Evolutionary conservation across 2,888 invertebrate species (phyloP).

Genomic region (Metallyticus violacea): DNA sequence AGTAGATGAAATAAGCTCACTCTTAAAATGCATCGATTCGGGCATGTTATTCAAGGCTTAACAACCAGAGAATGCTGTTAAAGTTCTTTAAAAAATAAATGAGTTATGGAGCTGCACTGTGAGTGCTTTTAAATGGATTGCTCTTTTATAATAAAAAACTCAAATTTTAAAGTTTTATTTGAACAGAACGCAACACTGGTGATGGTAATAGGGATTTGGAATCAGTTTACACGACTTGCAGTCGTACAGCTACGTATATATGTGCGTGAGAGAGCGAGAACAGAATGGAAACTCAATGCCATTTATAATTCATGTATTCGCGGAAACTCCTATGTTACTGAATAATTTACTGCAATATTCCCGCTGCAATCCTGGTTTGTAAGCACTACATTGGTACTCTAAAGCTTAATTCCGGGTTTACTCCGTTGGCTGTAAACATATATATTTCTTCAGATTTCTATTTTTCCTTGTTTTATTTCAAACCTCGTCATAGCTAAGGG

Average conservation of each 20-base stretch:
- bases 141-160: neutral
- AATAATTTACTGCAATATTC: neutral
- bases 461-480: neutral
- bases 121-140: neutral
- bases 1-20: too few species aligned
- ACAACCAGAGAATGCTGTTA: neutral
- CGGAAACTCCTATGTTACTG: neutral
- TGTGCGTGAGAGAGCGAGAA: neutral
- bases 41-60: too few species aligned
- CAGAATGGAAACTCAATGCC: neutral
- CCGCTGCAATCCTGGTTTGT: neutral
- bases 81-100: too few species aligned
- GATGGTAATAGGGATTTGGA: neutral
- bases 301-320: neutral
- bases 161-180: neutral
- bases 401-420: neutral
- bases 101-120: neutral
- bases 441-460: neutral
- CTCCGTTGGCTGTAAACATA: neutral
- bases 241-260: too few species aligned
- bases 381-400: neutral
- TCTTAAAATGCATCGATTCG: too few species aligned
- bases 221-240: neutral
- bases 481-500: too few species aligned
- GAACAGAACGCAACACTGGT: neutral